Evolutionary conservation across 2,888 invertebrate genomes (phyloP).

Genomic region (Tenthredo notha): DNA sequence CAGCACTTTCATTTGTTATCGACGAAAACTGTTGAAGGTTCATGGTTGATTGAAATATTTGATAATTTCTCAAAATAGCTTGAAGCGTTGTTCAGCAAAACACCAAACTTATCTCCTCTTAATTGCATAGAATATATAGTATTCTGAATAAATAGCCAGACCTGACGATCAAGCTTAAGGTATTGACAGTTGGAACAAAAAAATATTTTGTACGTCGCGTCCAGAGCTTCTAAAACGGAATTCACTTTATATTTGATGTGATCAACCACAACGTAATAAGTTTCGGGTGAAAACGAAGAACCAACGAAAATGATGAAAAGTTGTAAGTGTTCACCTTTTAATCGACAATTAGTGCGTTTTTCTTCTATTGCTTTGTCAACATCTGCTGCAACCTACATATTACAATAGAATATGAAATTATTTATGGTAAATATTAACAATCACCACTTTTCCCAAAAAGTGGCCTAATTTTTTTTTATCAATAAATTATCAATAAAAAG

Average conservation of each 20-base stretch:
- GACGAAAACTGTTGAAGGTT: not conserved
- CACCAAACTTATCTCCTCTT: not conserved
- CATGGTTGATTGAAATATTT: not conserved
- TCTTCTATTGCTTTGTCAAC: not conserved
- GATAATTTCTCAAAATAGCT: not conserved
- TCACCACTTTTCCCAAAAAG: too few species aligned
- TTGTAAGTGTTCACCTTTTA: not conserved
- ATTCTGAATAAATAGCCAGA: not conserved
- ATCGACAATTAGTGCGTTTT: not conserved
- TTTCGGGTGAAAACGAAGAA: not conserved
- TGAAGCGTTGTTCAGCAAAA: not conserved
- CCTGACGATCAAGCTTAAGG: not conserved
- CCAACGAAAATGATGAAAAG: not conserved
- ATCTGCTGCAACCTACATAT: not conserved
- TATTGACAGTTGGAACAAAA: not conserved
- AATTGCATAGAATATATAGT: not conserved
- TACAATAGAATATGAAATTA: not conserved
- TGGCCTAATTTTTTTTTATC: too few species aligned
- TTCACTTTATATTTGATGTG: not conserved
- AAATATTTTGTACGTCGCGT: not conserved
- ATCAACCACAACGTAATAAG: not conserved
- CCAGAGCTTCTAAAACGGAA: not conserved
- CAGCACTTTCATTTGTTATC: not conserved
- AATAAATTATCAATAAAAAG: too few species aligned
- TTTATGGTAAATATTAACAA: too few species aligned